These are phyloP conservation scores for Vulpes ferrilata DNA, from an alignment of 2,113 vertebrate species.

Conservation along the genomic window DNA sequence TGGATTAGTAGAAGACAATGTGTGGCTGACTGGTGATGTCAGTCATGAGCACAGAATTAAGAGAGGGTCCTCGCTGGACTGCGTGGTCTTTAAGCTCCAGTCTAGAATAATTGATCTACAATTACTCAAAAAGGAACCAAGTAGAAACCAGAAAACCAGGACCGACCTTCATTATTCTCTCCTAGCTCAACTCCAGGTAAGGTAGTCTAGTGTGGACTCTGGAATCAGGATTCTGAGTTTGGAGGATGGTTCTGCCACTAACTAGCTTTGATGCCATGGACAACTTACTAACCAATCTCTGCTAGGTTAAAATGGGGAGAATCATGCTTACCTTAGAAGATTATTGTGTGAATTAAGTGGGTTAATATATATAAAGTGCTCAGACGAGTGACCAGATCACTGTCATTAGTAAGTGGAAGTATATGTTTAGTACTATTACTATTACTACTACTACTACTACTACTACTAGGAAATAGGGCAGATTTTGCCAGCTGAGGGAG, in stretches of 20 bases:
- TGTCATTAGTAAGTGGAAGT: not conserved
- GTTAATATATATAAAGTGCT: not conserved
- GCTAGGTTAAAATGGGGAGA: not conserved
- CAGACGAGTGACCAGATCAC: not conserved
- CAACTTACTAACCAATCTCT: not conserved
- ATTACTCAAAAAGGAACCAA: not conserved
- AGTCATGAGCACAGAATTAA: not conserved
- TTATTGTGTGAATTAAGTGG: not conserved
- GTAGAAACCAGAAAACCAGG: not conserved
- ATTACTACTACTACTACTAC: too few species aligned
- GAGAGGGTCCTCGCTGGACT: not conserved
- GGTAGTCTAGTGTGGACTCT: not conserved
- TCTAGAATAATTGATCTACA: not conserved
- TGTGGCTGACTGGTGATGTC: not conserved
- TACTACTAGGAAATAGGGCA: not conserved
- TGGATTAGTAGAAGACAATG: not conserved
- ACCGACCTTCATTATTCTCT: not conserved
- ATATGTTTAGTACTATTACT: too few species aligned
- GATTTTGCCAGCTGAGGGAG: not conserved
- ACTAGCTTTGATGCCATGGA: not conserved
- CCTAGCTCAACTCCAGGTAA: not conserved
- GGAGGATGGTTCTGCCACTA: not conserved
- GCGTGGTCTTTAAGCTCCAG: not conserved
- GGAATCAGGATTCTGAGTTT: not conserved
- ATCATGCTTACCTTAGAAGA: not conserved